A percentile compares a stretch with the other conserved stretches of the same genome.
These are phyloP conservation scores for Oreochromis tanganicae DNA, from an alignment of 2,113 vertebrate species.

Conservation along the genomic window DNA sequence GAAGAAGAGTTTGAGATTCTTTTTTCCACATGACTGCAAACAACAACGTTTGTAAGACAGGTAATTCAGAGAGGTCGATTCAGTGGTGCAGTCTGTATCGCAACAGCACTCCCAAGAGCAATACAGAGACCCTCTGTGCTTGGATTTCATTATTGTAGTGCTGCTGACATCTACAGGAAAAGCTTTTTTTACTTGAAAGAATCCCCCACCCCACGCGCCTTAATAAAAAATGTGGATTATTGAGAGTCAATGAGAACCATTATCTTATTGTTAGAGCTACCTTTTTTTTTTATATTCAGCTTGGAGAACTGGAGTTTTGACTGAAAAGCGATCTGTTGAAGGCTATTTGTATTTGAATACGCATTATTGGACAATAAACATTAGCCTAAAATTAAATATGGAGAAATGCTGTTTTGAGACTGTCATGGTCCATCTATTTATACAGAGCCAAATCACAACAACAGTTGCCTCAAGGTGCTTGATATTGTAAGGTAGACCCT, in stretches of 20 bases:
- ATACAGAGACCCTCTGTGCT: fast-evolving
- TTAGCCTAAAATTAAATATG: not conserved
- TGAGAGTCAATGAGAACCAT: not conserved
- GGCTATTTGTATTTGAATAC: not conserved
- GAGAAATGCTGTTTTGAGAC: not conserved
- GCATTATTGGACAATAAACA: not conserved
- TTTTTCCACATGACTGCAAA: not conserved
- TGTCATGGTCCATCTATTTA: not conserved
- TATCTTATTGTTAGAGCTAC: not conserved
- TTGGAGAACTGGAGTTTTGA: not conserved
- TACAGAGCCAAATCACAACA: not conserved
- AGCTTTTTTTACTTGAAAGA: not conserved
- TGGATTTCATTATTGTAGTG: not conserved
- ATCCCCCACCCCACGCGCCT: not conserved
- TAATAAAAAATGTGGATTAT: not conserved
- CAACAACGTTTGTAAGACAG: not conserved
- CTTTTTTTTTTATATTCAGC: not conserved
- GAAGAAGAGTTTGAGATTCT: not conserved
- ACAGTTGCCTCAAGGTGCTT: not conserved
- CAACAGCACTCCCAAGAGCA: not conserved
- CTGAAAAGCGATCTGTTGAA: not conserved
- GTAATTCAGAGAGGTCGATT: not conserved
- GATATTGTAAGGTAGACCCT: not conserved
- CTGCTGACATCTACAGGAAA: slow-evolving; percentile 3
- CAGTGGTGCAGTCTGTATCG: not conserved